phyloP scores from a whole-genome alignment of 2,888 invertebrate genomes.

The Thysanoteuthis rhombus region DNA sequence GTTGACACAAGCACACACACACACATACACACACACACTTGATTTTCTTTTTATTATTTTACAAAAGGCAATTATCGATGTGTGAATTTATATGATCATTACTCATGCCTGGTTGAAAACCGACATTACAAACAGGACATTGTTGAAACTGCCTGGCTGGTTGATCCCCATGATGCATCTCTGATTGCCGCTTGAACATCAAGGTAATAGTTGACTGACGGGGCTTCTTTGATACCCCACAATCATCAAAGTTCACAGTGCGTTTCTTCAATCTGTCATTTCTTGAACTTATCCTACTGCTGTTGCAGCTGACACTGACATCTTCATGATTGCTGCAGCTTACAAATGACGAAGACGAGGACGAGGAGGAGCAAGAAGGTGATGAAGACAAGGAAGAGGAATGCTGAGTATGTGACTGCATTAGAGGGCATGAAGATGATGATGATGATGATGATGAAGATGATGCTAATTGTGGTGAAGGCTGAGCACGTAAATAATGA shows the following conservation, averaged over 20 bases:
- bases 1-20: not conserved
- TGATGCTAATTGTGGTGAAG: not conserved
- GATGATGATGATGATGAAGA: not conserved
- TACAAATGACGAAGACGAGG: not conserved
- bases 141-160: not conserved
- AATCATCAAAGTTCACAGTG: not conserved
- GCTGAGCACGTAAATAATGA: not conserved
- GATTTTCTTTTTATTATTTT: slow-evolving; percentile 36
- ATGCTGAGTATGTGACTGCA: not conserved
- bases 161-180: not conserved
- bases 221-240: not conserved
- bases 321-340: not conserved
- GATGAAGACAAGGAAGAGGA: not conserved
- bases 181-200: slow-evolving; percentile 22
- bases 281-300: not conserved
- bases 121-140: slow-evolving; percentile 58
- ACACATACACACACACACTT: not conserved
- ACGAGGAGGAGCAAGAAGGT: not conserved
- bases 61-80: slow-evolving; percentile 63
- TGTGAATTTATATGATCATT: slow-evolving; percentile 61
- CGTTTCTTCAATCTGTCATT: not conserved
- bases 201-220: not conserved
- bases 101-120: slow-evolving; percentile 48
- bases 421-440: not conserved
- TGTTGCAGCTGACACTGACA: not conserved